Evolutionary conservation across 2,113 vertebrate genomes (phyloP).

Genomic region (Carassius auratus): DNA sequence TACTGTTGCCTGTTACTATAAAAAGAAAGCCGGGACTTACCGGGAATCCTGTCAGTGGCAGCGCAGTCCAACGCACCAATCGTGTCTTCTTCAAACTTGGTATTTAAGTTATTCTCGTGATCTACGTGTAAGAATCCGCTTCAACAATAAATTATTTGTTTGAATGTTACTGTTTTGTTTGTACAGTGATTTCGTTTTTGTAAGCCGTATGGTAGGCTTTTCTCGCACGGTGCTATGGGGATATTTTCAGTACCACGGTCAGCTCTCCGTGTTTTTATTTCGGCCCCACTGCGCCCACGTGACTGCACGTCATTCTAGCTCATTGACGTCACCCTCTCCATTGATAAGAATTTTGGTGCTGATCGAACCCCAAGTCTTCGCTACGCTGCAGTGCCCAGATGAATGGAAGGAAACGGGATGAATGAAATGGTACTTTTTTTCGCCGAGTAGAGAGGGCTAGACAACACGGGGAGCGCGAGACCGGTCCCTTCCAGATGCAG

Average conservation of each 20-base stretch:
- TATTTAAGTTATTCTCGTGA: constrained; percentile 23
- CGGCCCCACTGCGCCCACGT: constrained; percentile 56
- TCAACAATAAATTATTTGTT: constrained; percentile 2
- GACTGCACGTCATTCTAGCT: constrained; percentile 57
- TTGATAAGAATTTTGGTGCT: constrained; percentile 68
- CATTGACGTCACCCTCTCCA: constrained; percentile 66
- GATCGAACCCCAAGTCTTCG: constrained; percentile 59
- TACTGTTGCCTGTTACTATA: constrained; percentile 21
- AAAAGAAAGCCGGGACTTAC: constrained; percentile 57
- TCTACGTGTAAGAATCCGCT: constrained; percentile 23
- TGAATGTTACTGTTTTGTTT: constrained; percentile 1
- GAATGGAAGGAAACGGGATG: constrained; percentile 66
- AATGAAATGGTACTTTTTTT: constrained; percentile 64
- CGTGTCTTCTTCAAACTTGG: constrained; percentile 44
- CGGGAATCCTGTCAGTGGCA: constrained; percentile 50
- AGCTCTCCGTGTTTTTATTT: constrained; percentile 68
- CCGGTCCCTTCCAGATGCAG: constrained; percentile 41
- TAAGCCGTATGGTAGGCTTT: constrained; percentile 26
- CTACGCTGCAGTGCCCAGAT: constrained; percentile 66
- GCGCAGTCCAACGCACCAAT: constrained; percentile 48
- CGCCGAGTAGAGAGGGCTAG: constrained; percentile 37
- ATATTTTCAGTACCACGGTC: constrained; percentile 71
- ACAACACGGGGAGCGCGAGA: constrained; percentile 26
- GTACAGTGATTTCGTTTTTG: not conserved
- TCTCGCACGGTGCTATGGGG: constrained; percentile 47